Evolutionary conservation across 1,140 invertebrate genomes (phyloP), one percentile per base, ranked within the genome.

Genomic region (Meteorus sp.): DNA sequence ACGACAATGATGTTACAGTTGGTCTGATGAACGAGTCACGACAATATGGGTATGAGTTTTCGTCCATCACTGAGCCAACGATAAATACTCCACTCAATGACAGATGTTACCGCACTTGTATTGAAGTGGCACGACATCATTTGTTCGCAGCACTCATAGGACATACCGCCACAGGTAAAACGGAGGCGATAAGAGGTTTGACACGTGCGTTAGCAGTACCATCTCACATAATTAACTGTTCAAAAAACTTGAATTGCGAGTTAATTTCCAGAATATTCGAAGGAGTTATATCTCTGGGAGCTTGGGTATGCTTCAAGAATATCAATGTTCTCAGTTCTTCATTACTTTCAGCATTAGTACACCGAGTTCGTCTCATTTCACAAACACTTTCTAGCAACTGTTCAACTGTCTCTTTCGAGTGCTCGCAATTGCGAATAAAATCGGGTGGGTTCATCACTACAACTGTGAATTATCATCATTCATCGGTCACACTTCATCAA

Each of bases 71-170:
- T 1, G 89, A 92, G 66, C 76, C 90, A 41, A 79, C 95, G 8
- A 89, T 93, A 51, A 92, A 92, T 52, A 97, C 93, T 2, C 91
- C 93, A 1, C 78, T 96, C 3, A 97, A 94, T 9, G 93, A 96
- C 76, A 87, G 92, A 63, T 96, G 93, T 75, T 94, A 95, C 77
- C 94, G 94, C 50, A 93, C 91, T 0, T 75, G 95, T 20, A 89
- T 93, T 5, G 92, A 96, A 80, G 92, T 93, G 11, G 68, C 70
- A 53, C 81, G 84, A 66, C 77, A 88, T 47, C 83, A 89, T 68
- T 74, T 88, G 15, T 83, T 82, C 59, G 85, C 86, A 15, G 81
- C 84, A 9, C 80, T 87, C 1, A 82, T 85, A 65, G 89, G 88
- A 9, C 84, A 86, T 3, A 79, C 85, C 2, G 83, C 82, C 9